phyloP scores from a whole-genome alignment of 1,140 invertebrate genomes.

The Temnothorax nylanderi region DNA sequence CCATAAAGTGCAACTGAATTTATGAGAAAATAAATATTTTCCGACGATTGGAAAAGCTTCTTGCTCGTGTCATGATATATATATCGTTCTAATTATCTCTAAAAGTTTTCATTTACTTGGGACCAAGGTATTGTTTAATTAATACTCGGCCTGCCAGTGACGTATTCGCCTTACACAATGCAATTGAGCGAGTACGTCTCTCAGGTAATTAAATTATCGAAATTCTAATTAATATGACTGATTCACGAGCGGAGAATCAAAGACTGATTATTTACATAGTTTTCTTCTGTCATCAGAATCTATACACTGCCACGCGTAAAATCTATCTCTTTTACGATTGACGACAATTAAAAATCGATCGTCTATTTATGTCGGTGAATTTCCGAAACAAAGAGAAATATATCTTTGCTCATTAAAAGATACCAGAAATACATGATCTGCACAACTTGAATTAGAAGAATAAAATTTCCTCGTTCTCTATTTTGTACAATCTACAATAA shows the following conservation, averaged over 20 bases:
- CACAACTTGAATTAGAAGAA: background rate
- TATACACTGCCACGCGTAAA: constrained; percentile 25
- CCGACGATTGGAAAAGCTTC: background rate
- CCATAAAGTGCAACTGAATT: background rate
- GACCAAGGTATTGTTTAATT: constrained; percentile 44
- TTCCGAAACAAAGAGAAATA: background rate
- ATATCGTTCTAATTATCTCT: background rate
- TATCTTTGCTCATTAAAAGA: background rate
- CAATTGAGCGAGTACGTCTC: background rate
- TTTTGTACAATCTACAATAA: constrained; percentile 39
- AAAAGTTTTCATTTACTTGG: constrained; percentile 31
- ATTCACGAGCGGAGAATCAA: constrained; percentile 30
- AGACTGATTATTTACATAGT: constrained; percentile 55
- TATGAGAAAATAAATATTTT: background rate
- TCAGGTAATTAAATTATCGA: background rate
- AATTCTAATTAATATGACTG: constrained; percentile 43
- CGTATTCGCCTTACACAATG: background rate
- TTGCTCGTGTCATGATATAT: constrained; percentile 37
- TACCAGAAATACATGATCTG: background rate
- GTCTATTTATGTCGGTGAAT: background rate
- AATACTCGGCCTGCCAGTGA: constrained; percentile 9
- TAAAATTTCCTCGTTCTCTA: constrained; percentile 29
- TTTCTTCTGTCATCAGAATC: constrained; percentile 16
- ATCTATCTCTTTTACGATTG: background rate
- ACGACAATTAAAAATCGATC: background rate